phyloP scores from a whole-genome alignment of 2,113 vertebrate genomes.

The Serinus canaria region DNA sequence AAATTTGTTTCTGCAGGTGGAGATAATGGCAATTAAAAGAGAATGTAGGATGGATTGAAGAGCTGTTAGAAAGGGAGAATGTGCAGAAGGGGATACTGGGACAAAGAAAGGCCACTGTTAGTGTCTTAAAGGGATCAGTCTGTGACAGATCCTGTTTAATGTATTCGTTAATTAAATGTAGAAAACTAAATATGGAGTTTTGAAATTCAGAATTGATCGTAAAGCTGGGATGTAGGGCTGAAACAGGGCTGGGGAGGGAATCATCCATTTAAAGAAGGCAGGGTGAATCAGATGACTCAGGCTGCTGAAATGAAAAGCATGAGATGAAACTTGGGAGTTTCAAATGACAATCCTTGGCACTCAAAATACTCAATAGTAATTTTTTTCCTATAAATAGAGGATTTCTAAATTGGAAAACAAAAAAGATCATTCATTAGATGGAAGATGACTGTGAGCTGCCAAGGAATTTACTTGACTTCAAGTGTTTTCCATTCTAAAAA shows the following conservation, averaged over 20 bases:
- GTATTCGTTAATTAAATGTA: background rate
- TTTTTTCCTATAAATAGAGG: background rate
- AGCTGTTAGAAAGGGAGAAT: background rate
- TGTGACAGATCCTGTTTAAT: background rate
- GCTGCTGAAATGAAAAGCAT: background rate
- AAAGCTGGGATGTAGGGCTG: background rate
- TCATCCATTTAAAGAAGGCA: background rate
- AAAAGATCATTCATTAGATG: background rate
- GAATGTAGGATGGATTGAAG: background rate
- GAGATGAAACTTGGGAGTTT: background rate
- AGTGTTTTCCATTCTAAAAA: background rate
- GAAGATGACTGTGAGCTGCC: background rate
- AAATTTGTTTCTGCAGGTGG: background rate
- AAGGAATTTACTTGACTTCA: background rate
- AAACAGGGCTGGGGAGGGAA: background rate
- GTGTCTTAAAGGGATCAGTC: background rate
- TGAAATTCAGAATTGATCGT: background rate
- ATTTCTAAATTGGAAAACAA: background rate
- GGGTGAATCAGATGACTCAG: background rate
- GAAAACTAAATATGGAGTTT: background rate
- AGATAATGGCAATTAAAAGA: background rate
- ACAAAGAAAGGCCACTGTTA: background rate
- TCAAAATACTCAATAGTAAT: background rate
- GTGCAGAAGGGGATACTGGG: background rate
- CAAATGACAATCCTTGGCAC: background rate